Evolutionary conservation across 2,113 vertebrate genomes (phyloP).

Genomic region (Chionis minor): DNA sequence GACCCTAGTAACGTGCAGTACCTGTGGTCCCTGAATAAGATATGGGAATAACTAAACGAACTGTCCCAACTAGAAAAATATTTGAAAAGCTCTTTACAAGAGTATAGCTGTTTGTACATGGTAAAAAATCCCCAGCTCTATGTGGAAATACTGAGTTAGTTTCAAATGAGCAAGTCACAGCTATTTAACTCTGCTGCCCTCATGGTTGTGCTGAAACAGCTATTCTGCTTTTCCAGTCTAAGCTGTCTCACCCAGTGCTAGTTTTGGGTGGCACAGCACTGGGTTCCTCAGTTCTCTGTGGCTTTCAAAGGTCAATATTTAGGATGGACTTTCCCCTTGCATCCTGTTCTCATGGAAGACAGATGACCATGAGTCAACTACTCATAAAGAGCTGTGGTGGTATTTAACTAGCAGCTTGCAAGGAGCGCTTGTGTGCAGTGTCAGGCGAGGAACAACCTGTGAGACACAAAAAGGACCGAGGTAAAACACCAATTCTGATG

Average conservation of each 20-base stretch:
- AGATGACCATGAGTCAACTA: background rate
- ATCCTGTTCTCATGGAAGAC: background rate
- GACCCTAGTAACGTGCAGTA: background rate
- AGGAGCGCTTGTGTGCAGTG: background rate
- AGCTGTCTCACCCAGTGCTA: background rate
- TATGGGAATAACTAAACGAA: background rate
- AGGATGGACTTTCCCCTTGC: background rate
- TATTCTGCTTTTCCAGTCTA: background rate
- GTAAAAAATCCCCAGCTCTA: background rate
- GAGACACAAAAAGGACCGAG: background rate
- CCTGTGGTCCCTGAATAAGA: background rate
- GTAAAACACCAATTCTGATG: background rate
- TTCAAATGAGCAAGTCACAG: constrained; percentile 4
- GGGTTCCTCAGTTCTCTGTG: background rate
- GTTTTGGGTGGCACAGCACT: background rate
- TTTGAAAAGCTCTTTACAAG: background rate
- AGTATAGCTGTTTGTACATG: background rate
- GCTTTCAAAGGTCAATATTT: constrained; percentile 2
- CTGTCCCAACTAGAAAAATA: background rate
- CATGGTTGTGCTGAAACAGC: constrained; percentile 19
- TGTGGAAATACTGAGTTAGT: background rate
- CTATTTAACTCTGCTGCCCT: background rate
- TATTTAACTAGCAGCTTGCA: background rate
- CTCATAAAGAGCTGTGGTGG: background rate
- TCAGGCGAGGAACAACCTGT: background rate